Conservation (phyloP, 2,888 invertebrate species). For the Baccha elongata region DNA sequence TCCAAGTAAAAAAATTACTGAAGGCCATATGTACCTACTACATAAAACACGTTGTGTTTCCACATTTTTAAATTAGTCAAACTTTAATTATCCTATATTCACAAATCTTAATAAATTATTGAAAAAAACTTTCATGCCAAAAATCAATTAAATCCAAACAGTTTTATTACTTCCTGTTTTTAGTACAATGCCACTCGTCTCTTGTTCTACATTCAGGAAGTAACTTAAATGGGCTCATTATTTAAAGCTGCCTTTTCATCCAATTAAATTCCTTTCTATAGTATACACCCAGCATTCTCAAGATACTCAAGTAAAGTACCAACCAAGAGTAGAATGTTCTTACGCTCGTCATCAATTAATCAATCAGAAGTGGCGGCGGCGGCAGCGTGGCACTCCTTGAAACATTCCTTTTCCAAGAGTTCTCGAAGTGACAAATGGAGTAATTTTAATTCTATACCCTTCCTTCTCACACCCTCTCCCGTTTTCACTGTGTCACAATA, state of each 20-base stretch:
- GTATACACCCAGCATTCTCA: conserved; percentile 1
- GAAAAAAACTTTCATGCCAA: too few relatives aligned
- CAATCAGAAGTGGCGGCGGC: conserved; percentile 57
- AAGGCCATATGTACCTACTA: too few relatives aligned
- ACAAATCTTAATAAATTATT: too few relatives aligned
- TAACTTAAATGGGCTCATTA: conserved; percentile 44
- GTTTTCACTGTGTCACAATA: background rate
- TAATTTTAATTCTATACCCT: conserved; percentile 52
- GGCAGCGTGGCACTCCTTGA: conserved; percentile 8
- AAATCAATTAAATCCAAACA: conserved; percentile 6
- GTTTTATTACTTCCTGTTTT: conserved; percentile 14
- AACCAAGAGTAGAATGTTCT: conserved; percentile 39
- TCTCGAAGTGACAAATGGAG: conserved; percentile 63
- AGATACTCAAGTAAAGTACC: conserved; percentile 37
- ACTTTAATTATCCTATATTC: too few relatives aligned
- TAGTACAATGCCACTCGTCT: background rate
- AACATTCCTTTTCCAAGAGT: conserved; percentile 30
- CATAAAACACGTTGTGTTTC: too few relatives aligned
- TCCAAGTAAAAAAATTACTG: too few relatives aligned
- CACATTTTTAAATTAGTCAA: too few relatives aligned
- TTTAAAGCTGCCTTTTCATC: conserved; percentile 29
- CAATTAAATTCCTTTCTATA: conserved; percentile 40
- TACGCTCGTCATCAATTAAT: conserved; percentile 67
- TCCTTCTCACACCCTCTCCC: background rate
- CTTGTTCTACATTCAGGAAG: conserved; percentile 19